Conservation (phyloP, 2,888 invertebrate genomes). For the Tetramorium bicarinatum region DNA sequence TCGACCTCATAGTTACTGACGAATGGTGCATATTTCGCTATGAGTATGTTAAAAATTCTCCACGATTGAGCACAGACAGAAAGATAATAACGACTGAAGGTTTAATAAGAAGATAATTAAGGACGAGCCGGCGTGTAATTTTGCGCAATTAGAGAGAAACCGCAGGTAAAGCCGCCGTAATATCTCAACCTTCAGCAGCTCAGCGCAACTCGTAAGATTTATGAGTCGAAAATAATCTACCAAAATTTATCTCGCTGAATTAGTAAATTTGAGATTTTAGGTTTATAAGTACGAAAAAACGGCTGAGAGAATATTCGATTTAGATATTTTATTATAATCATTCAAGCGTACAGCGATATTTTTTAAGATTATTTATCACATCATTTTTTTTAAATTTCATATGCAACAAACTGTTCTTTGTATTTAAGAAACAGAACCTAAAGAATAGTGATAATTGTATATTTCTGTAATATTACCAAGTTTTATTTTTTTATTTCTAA, state of each 20-base stretch:
- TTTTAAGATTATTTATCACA: neutral
- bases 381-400: no score
- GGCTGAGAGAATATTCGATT: neutral
- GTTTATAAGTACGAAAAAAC: neutral
- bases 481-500: neutral
- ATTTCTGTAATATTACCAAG: neutral
- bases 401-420: neutral
- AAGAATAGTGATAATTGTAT: neutral
- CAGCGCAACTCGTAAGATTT: slow-evolving; percentile 31
- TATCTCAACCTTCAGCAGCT: slow-evolving; percentile 44
- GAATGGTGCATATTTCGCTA: slow-evolving; percentile 2
- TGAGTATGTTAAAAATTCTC: neutral
- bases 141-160: slow-evolving; percentile 49
- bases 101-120: slow-evolving; percentile 51
- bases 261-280: slow-evolving; percentile 12
- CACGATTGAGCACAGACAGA: slow-evolving; percentile 4
- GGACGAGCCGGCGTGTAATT: slow-evolving; percentile 44
- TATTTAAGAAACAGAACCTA: neutral
- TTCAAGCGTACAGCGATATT: neutral
- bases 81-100: slow-evolving; percentile 28
- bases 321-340: neutral
- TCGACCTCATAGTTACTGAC: neutral
- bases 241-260: slow-evolving; percentile 26
- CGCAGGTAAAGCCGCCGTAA: slow-evolving; percentile 39
- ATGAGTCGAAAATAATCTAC: slow-evolving; percentile 36